Percentiles rank a stretch among this genome's conserved stretches.
Conservation (phyloP, 2,888 invertebrate genomes). For the Odontocerum albicorne region DNA sequence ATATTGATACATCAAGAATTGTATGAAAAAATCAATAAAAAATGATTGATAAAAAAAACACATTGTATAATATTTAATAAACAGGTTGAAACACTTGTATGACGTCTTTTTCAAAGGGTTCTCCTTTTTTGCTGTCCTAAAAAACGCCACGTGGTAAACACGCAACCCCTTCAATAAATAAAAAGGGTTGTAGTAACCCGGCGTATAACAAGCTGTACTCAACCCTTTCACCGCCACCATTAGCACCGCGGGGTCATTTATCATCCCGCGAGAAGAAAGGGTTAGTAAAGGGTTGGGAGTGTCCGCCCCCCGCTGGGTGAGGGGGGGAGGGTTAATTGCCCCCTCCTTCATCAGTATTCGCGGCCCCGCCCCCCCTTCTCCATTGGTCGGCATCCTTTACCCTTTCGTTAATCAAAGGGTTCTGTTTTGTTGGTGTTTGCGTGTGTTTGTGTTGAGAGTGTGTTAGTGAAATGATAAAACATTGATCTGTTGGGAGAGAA, state of each 20-base stretch:
- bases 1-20: too few relatives aligned
- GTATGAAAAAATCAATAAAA: too few relatives aligned
- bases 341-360: conserved; percentile 25
- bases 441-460: not conserved
- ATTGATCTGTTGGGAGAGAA: too few relatives aligned
- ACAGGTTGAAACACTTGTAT: too few relatives aligned
- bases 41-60: too few relatives aligned
- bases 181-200: conserved; percentile 4
- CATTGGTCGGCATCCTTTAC: conserved; percentile 48
- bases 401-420: conserved; percentile 43
- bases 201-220: conserved; percentile 13
- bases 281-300: conserved; percentile 17
- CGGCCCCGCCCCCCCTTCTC: conserved; percentile 48
- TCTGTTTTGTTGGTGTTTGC: conserved; percentile 39
- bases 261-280: conserved; percentile 25
- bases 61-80: too few relatives aligned
- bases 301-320: not conserved
- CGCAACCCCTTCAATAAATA: conserved; percentile 10
- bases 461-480: too few relatives aligned
- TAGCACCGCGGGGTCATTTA: conserved; percentile 29
- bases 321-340: conserved; percentile 28
- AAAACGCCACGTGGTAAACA: not conserved
- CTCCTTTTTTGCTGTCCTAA: not conserved
- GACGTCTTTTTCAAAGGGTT: too few relatives aligned
- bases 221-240: conserved; percentile 24